Percentiles rank a stretch among this genome's conserved stretches.
Conservation (phyloP, 2,888 invertebrate genomes). For the Poecilus cupreus region DNA sequence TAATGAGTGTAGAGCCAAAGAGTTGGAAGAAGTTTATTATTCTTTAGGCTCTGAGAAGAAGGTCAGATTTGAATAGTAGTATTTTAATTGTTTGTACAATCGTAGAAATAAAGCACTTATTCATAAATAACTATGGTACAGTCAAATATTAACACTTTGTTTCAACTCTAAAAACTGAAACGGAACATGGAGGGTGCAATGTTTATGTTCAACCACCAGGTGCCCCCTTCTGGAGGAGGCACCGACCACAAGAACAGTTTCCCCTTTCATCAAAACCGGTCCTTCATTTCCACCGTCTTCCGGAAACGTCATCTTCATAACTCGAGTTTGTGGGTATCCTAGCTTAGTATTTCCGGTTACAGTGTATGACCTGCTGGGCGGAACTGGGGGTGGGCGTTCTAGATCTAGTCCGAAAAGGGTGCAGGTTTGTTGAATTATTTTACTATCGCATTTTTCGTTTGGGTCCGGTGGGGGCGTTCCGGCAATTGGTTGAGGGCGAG, state of each 20-base stretch:
- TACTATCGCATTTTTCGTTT: constrained; percentile 89
- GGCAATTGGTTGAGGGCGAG: constrained; percentile 91
- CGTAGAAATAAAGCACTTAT: background rate
- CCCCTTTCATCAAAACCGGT: constrained; percentile 84
- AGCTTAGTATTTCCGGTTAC: constrained; percentile 92
- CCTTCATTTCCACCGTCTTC: constrained; percentile 75
- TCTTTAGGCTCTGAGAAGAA: no score
- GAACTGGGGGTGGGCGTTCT: constrained; percentile 94
- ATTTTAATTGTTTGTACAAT: background rate
- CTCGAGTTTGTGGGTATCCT: constrained; percentile 93
- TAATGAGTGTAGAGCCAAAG: no score
- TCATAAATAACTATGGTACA: no score
- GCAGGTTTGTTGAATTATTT: constrained; percentile 93
- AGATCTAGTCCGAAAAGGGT: constrained; percentile 92
- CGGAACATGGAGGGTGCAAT: constrained; percentile 83
- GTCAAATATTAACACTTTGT: constrained; percentile 72
- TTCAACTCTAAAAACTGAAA: constrained; percentile 88
- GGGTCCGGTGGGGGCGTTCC: constrained; percentile 90
- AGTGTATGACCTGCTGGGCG: constrained; percentile 92
- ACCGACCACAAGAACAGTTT: constrained; percentile 90
- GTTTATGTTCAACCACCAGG: constrained; percentile 88
- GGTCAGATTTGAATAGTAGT: no score
- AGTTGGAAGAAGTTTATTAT: no score
- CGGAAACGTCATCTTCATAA: constrained; percentile 92
- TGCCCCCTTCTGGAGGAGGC: constrained; percentile 91